These are phyloP conservation scores for Nymphalis io DNA, from an alignment of 1,140 invertebrate species.

Conservation along the genomic window DNA sequence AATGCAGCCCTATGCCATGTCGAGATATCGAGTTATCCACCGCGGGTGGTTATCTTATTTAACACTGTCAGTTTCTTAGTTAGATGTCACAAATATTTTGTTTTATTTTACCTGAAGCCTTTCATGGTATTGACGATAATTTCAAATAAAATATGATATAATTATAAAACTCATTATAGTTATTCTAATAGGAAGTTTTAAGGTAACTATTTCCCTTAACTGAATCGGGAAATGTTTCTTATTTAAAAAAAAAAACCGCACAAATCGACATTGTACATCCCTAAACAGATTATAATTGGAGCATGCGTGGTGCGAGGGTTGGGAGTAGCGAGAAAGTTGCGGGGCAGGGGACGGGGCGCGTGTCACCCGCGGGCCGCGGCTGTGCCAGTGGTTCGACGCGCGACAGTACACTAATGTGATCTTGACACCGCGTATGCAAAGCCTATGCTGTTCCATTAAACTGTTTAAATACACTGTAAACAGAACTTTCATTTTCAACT, in stretches of 20 bases:
- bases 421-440: constrained; percentile 76
- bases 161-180: neutral
- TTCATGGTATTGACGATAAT: neutral
- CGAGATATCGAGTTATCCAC: constrained; percentile 75
- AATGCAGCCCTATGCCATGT: constrained; percentile 71
- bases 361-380: constrained; percentile 66
- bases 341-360: constrained; percentile 42
- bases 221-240: neutral
- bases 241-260: constrained; percentile 2
- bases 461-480: constrained; percentile 33
- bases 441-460: constrained; percentile 51
- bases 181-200: neutral
- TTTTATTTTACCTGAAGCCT: constrained; percentile 17
- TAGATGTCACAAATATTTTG: constrained; percentile 44
- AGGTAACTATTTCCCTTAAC: neutral
- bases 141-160: constrained; percentile 17
- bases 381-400: constrained; percentile 48
- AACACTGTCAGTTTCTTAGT: constrained; percentile 52
- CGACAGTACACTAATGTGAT: constrained; percentile 60
- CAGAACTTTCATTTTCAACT: constrained; percentile 28
- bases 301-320: constrained; percentile 76
- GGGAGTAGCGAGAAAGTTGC: constrained; percentile 32
- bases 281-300: constrained; percentile 80
- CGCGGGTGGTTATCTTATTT: constrained; percentile 51
- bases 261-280: constrained; percentile 75